phyloP scores from a whole-genome alignment of 1,140 invertebrate species.

The Cydia splendana region DNA sequence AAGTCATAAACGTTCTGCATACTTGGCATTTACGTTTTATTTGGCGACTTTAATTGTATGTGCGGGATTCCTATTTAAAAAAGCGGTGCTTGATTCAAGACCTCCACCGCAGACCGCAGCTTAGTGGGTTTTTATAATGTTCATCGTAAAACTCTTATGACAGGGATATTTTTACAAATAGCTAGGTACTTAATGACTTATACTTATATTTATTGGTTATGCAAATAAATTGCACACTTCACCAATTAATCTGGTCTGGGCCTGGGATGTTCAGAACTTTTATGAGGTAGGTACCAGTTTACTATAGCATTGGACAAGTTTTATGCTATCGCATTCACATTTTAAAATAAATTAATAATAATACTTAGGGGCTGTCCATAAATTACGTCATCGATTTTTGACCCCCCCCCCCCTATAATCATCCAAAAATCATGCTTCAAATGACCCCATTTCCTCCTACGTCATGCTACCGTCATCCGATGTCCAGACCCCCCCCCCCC shows the following conservation, averaged over 20 bases:
- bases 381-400: too few relatives aligned
- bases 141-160: conserved; percentile 2
- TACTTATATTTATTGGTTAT: not conserved
- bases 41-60: not conserved
- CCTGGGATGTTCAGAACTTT: not conserved
- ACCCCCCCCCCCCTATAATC: too few relatives aligned
- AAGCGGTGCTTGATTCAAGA: not conserved
- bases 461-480: too few relatives aligned
- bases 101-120: not conserved
- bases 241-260: not conserved
- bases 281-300: too few relatives aligned
- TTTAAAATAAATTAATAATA: not conserved
- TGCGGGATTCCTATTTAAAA: not conserved
- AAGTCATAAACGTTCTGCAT: conserved; percentile 47
- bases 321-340: not conserved
- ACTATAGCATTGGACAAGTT: not conserved
- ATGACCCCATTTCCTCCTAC: too few relatives aligned
- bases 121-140: not conserved
- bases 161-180: not conserved
- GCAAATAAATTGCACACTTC: not conserved
- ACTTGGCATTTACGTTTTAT: conserved; percentile 16
- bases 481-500: too few relatives aligned
- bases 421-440: too few relatives aligned
- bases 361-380: too few relatives aligned
- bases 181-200: not conserved